A percentile compares a stretch with the other conserved stretches of the same genome.
phyloP scores from a whole-genome alignment of 1,140 invertebrate genomes.

The Trigoniulus corallinus region DNA sequence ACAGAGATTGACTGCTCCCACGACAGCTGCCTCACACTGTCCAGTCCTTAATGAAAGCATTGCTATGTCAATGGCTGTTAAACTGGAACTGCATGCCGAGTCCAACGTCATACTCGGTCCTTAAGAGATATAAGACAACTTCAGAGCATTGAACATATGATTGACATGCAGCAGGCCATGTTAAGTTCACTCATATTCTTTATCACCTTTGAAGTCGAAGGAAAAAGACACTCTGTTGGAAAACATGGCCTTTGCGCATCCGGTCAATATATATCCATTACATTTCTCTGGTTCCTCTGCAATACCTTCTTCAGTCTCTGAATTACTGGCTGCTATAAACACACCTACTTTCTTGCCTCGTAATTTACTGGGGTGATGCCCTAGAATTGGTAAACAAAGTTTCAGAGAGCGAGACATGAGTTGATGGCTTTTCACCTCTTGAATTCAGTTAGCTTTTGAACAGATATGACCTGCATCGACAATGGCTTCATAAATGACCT shows the following conservation, averaged over 20 bases:
- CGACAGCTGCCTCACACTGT: slow-evolving; percentile 38
- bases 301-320: slow-evolving; percentile 13
- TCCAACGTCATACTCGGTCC: slow-evolving; percentile 38
- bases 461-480: slow-evolving; percentile 64
- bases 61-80: slow-evolving; percentile 37
- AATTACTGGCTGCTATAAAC: slow-evolving; percentile 30
- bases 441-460: slow-evolving; percentile 15
- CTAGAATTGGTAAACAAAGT: background rate
- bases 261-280: slow-evolving; percentile 43
- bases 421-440: slow-evolving; percentile 21
- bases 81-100: slow-evolving; percentile 40
- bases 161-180: too few relatives aligned
- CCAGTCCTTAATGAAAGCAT: slow-evolving; percentile 32
- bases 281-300: slow-evolving; percentile 19
- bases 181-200: too few relatives aligned
- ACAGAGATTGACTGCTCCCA: slow-evolving; percentile 35
- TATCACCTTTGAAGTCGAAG: slow-evolving; percentile 39
- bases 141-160: too few relatives aligned
- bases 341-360: slow-evolving; percentile 33
- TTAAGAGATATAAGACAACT: slow-evolving; percentile 15
- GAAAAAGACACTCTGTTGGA: slow-evolving; percentile 45
- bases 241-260: slow-evolving; percentile 46
- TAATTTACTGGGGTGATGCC: background rate
- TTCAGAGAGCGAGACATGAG: too few relatives aligned
- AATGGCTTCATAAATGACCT: slow-evolving; percentile 85